Conservation (phyloP, 2,113 vertebrate species). For the Cinclus mexicanus region DNA sequence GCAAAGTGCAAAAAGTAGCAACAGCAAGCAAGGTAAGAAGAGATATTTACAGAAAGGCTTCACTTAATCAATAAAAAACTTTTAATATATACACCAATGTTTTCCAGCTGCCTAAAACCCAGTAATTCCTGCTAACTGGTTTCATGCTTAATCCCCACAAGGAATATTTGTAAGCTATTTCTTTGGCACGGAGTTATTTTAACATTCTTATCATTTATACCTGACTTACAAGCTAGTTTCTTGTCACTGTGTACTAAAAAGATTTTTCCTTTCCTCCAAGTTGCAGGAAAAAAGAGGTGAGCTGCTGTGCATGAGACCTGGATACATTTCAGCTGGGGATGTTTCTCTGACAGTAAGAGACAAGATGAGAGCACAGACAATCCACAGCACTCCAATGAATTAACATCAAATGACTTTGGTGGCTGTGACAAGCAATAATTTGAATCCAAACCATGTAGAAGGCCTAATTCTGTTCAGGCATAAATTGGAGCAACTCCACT, state of each 20-base stretch:
- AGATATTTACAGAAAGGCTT: background rate
- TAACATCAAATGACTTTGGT: conserved; percentile 37
- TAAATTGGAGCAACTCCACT: conserved; percentile 47
- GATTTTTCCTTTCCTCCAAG: background rate
- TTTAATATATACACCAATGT: background rate
- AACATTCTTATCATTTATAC: background rate
- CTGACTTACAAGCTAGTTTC: background rate
- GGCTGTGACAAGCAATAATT: conserved; percentile 38
- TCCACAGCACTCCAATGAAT: background rate
- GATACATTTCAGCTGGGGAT: conserved; percentile 11
- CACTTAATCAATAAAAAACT: background rate
- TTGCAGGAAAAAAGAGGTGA: background rate
- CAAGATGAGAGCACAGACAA: conserved; percentile 32
- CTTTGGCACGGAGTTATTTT: background rate
- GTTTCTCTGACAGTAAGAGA: conserved; percentile 50
- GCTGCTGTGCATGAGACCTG: background rate
- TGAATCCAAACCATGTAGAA: conserved; percentile 36
- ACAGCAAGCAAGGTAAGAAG: background rate
- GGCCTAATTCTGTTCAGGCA: conserved; percentile 55
- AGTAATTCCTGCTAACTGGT: background rate
- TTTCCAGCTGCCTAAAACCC: background rate
- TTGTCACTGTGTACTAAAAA: background rate
- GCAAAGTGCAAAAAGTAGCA: background rate
- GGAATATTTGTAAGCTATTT: background rate
- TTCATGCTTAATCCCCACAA: background rate